These are phyloP conservation scores for Colletes latitarsis DNA, from an alignment of 1,140 invertebrate species.

Conservation along the genomic window DNA sequence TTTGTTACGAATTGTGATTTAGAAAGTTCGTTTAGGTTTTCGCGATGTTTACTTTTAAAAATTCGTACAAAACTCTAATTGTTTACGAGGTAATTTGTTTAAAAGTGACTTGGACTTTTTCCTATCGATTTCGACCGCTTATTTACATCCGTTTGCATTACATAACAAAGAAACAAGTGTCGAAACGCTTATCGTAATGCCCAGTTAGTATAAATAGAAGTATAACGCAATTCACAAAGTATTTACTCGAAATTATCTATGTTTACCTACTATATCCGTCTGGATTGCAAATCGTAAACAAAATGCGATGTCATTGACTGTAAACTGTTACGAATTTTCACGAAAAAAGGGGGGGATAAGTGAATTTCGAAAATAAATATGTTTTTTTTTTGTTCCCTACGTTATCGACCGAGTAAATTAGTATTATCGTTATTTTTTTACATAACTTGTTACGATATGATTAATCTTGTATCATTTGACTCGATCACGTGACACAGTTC, in stretches of 20 bases:
- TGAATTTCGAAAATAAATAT: neutral
- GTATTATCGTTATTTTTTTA: neutral
- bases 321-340: neutral
- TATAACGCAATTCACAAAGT: too few relatives aligned
- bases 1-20: neutral
- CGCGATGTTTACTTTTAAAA: too few relatives aligned
- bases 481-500: neutral
- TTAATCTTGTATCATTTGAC: neutral
- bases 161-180: neutral
- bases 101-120: neutral
- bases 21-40: neutral
- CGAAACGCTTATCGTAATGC: neutral
- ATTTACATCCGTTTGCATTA: constrained; percentile 1
- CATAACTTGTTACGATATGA: neutral
- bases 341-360: neutral
- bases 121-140: neutral
- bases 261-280: neutral
- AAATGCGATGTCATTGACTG: neutral
- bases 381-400: neutral
- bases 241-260: too few relatives aligned
- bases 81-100: neutral
- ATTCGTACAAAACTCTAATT: too few relatives aligned
- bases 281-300: too few relatives aligned
- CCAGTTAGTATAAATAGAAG: neutral
- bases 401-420: neutral